Percentiles rank a stretch among this genome's conserved stretches.
Conservation (phyloP, 1,140 invertebrate genomes). For the Cryptotermes secundus region DNA sequence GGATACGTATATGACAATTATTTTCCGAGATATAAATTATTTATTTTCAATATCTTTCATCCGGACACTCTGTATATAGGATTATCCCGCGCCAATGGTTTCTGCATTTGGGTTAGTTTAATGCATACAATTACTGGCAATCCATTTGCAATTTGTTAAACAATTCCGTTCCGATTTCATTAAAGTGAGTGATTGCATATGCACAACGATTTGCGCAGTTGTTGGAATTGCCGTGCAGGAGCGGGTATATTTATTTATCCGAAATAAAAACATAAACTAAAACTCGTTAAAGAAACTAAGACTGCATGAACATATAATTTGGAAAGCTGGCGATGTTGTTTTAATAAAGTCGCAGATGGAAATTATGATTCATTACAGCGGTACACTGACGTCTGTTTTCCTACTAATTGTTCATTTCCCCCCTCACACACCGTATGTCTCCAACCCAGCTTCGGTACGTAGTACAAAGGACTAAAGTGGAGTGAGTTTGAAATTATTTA, state of each 20-base stretch:
- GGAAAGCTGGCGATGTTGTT: not conserved
- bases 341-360: not conserved
- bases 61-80: no score
- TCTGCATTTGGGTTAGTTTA: not conserved
- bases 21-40: no score
- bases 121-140: not conserved
- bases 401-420: not conserved
- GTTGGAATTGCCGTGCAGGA: not conserved
- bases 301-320: not conserved
- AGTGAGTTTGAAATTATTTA: slow-evolving; percentile 5
- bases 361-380: not conserved
- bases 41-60: no score
- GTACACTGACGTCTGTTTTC: not conserved
- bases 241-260: not conserved
- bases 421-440: not conserved
- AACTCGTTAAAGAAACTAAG: not conserved
- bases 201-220: not conserved
- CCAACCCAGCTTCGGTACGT: not conserved
- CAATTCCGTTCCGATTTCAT: not conserved
- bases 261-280: not conserved
- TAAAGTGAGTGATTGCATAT: not conserved
- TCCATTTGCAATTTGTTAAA: not conserved
- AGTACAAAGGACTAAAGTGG: not conserved
- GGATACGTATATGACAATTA: no score
- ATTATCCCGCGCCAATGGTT: not conserved